These are phyloP conservation scores for Aratinga solstitialis DNA, from an alignment of 2,797 vertebrate genomes.

Conservation along the genomic window DNA sequence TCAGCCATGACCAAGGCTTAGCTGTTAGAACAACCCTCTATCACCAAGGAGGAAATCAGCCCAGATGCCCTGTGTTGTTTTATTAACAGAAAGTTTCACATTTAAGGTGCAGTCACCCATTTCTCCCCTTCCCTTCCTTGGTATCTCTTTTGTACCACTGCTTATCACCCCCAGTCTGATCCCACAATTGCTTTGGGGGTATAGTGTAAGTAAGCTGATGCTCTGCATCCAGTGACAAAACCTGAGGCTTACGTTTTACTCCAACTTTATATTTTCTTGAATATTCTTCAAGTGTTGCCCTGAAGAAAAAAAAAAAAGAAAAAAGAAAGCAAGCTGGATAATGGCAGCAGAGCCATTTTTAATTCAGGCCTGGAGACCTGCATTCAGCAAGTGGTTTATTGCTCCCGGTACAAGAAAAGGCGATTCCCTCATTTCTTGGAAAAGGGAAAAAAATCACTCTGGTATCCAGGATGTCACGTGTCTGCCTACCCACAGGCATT, in stretches of 20 bases:
- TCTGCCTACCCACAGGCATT: slow-evolving; percentile 42
- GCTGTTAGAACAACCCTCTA: not conserved
- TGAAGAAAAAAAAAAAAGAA: not conserved
- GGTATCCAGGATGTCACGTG: slow-evolving; percentile 21
- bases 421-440: slow-evolving; percentile 43
- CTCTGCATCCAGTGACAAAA: not conserved
- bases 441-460: slow-evolving; percentile 19
- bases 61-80: slow-evolving; percentile 33
- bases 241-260: not conserved
- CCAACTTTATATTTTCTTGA: not conserved
- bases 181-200: not conserved
- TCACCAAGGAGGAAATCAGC: slow-evolving; percentile 41
- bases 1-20: slow-evolving; percentile 70
- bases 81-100: not conserved
- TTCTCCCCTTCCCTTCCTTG: not conserved
- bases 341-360: not conserved
- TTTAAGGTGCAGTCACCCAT: not conserved
- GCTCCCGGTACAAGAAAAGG: not conserved
- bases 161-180: not conserved
- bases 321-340: not conserved
- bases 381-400: slow-evolving; percentile 19
- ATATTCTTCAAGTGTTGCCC: not conserved
- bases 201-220: not conserved
- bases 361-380: not conserved
- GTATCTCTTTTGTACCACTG: not conserved